phyloP scores from a whole-genome alignment of 1,140 invertebrate genomes.

The Pristionchus pacificus region DNA sequence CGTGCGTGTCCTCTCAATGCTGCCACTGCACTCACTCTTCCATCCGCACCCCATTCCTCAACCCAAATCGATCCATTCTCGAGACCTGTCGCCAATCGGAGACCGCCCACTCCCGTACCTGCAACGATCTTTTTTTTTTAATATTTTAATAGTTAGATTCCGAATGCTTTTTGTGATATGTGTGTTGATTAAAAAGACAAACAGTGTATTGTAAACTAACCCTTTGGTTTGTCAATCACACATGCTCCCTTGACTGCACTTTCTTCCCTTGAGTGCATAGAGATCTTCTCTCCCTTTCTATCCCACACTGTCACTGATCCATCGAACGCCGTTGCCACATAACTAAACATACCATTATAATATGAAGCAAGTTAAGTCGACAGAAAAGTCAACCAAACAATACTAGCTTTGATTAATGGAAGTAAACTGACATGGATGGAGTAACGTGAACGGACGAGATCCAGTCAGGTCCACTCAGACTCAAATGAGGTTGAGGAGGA shows the following conservation, averaged over 20 bases:
- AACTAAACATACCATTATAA: constrained; percentile 38
- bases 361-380: not conserved
- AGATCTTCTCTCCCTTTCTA: constrained; percentile 12
- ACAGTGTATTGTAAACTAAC: too few species aligned
- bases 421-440: constrained; percentile 32
- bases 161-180: too few species aligned
- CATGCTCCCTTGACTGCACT: constrained; percentile 3
- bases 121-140: too few species aligned
- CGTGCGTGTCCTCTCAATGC: constrained; percentile 46
- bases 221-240: constrained; percentile 1
- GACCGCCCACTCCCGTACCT: too few species aligned
- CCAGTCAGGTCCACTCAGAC: constrained; percentile 46
- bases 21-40: constrained; percentile 9
- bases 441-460: constrained; percentile 37
- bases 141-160: too few species aligned
- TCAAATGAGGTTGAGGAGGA: constrained; percentile 41
- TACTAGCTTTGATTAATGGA: not conserved
- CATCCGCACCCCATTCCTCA: constrained; percentile 5
- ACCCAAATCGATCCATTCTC: too few species aligned
- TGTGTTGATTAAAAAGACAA: too few species aligned
- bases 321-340: constrained; percentile 46
- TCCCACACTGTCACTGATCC: constrained; percentile 44
- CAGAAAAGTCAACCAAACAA: not conserved
- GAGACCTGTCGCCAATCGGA: too few species aligned
- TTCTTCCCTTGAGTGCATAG: constrained; percentile 2